Percentiles rank a stretch among this genome's conserved stretches.
These are phyloP conservation scores for Eurois occulta DNA, from an alignment of 2,888 invertebrate genomes.

Conservation along the genomic window DNA sequence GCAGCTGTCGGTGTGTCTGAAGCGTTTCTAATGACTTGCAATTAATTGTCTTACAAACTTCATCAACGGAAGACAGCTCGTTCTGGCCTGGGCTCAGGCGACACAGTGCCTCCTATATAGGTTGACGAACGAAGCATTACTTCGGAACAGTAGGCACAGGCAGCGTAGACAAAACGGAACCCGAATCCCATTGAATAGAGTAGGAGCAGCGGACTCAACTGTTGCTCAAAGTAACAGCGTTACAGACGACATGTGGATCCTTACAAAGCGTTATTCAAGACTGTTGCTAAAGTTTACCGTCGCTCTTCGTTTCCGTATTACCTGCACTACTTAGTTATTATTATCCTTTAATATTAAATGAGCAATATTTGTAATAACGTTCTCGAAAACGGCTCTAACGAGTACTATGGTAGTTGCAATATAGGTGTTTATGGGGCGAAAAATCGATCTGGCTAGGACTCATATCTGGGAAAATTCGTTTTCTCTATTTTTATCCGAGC, in stretches of 20 bases:
- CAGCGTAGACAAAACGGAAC: background rate
- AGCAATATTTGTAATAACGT: background rate
- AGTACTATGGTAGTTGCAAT: background rate
- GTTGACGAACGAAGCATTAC: background rate
- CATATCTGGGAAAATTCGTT: background rate
- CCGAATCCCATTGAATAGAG: background rate
- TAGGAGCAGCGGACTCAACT: background rate
- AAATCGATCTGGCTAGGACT: background rate
- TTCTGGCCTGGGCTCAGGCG: background rate
- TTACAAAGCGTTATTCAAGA: background rate
- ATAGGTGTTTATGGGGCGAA: background rate
- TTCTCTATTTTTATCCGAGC: background rate
- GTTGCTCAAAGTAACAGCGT: background rate
- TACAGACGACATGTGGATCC: background rate
- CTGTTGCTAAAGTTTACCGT: background rate
- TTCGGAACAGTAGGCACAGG: background rate
- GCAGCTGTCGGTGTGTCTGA: background rate
- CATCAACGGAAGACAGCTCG: background rate
- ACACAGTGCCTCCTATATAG: background rate
- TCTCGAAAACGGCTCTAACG: background rate
- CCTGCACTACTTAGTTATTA: background rate
- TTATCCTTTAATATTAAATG: background rate
- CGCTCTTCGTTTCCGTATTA: background rate
- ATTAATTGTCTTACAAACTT: conserved; percentile 8
- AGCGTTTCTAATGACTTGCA: background rate